Evolutionary conservation across 2,888 invertebrate genomes (phyloP), one percentile per base, ranked within the genome.

Genomic region (Hipparchia semele): DNA sequence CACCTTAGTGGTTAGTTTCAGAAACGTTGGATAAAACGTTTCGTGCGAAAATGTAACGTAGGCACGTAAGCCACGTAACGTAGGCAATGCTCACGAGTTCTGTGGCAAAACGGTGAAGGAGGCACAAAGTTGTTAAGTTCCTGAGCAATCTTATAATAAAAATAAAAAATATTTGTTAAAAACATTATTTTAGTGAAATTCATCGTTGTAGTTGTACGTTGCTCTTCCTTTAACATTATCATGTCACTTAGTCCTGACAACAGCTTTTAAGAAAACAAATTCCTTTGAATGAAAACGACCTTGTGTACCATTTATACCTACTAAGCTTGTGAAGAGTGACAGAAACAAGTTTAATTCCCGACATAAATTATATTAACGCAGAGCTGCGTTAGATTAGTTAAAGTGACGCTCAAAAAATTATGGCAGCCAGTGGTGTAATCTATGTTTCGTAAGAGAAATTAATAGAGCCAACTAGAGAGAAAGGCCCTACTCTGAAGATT

Each of bases 241-340:
- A 2, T 46, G 3, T 49, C 53, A 33, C 54, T 66, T 45, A 58
- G 58, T 67, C 67, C 58, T 23, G 56, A 58, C 58, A 58, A 58
- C 13, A 13, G 58, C 56, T 46, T 53, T 68, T 64, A 13, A 64
- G 67, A 33, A 62, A 33, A 68, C 54, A 64, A 71, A 73, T 59
- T 75, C 67, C 64, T 68, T 58, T 66, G 67, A 73, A 78, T 75
- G 46, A 81, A 79, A 86, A 76, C 69, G 83, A 79, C 89, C 89
- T 89, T 86, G 87, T 77, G 71, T 72, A 46, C 81, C 76, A 82
- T 79, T 77, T 72, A 13, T 23, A 23, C 23, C 82, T 76, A 82
- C 80, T 77, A 79, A 80, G 80, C 77, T 78, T 79, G 67, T 73
- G 54, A 75, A 68, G 77, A 76, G 73, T 59, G 33, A 66, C 71